A percentile compares a stretch with the other conserved stretches of the same genome.
These are phyloP conservation scores for Cynodonichthys magdalenae DNA, from an alignment of 2,797 vertebrate genomes.

Conservation along the genomic window DNA sequence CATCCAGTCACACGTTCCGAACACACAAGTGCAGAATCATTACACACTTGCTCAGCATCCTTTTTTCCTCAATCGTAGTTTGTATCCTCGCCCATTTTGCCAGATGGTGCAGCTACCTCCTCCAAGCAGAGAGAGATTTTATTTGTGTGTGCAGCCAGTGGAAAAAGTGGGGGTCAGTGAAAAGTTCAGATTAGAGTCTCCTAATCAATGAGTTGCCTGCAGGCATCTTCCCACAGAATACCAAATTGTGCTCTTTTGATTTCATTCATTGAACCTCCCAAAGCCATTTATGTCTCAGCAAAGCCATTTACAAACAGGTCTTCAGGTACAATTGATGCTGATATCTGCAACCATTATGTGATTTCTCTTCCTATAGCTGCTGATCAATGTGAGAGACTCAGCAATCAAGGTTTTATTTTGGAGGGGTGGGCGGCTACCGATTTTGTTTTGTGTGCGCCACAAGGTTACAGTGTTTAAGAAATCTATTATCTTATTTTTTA, in stretches of 20 bases:
- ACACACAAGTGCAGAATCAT: conserved; percentile 35
- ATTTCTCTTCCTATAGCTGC: conserved; percentile 32
- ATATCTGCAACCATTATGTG: conserved; percentile 26
- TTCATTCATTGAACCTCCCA: conserved; percentile 37
- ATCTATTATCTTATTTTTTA: no score
- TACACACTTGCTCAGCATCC: conserved; percentile 37
- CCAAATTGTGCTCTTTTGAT: conserved; percentile 38
- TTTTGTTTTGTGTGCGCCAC: not conserved
- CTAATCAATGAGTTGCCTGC: conserved; percentile 26
- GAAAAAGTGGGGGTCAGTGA: conserved; percentile 6
- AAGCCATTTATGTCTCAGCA: conserved; percentile 20
- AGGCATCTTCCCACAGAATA: conserved; percentile 28
- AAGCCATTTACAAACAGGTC: conserved; percentile 35
- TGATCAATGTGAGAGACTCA: not conserved
- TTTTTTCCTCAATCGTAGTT: conserved; percentile 28
- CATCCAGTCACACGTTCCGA: conserved; percentile 29
- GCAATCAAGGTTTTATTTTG: not conserved
- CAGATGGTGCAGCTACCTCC: conserved; percentile 42
- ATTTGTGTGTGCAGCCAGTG: not conserved
- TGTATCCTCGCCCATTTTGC: conserved; percentile 21
- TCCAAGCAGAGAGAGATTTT: conserved; percentile 19
- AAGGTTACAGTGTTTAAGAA: conserved; percentile 5
- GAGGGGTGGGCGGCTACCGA: not conserved
- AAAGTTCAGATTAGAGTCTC: conserved; percentile 15
- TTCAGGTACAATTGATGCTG: conserved; percentile 22